phyloP scores from a whole-genome alignment of 92 coral and sea anemone species.

The Heliopora coerulea region DNA sequence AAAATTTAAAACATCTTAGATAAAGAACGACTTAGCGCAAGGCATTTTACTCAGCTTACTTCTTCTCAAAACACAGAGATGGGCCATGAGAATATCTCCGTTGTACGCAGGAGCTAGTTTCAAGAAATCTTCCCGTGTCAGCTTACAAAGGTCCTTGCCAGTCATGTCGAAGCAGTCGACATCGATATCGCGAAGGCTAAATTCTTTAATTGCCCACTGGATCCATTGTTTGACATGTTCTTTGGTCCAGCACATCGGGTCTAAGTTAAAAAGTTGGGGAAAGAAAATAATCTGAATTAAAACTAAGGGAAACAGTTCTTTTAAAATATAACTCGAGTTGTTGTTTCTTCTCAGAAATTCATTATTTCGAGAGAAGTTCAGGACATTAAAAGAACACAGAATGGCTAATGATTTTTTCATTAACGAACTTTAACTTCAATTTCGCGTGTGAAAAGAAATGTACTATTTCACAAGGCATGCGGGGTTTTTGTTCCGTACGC shows the following conservation, averaged over 20 bases:
- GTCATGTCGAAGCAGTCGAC: conserved; percentile 95
- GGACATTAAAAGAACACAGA: no score
- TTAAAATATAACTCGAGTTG: no score
- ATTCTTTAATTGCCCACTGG: conserved; percentile 97
- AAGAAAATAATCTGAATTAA: not conserved
- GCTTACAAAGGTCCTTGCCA: conserved; percentile 85
- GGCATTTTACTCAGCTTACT: conserved; percentile 61
- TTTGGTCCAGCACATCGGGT: conserved; percentile 97
- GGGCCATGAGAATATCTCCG: conserved; percentile 98
- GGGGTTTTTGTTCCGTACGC: conserved; percentile 17
- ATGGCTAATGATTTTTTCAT: no score
- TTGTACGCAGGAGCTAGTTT: conserved; percentile 99
- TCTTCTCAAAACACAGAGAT: conserved; percentile 95
- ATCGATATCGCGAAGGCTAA: conserved; percentile 93
- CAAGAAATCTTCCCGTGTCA: conserved; percentile 94
- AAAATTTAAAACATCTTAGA: not conserved
- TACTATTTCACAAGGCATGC: conserved; percentile 9
- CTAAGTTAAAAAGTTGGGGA: conserved; percentile 36
- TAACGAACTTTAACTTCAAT: not conserved
- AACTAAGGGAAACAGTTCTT: not conserved
- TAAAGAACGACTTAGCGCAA: not conserved
- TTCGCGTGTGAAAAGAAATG: no score
- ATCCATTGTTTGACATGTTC: conserved; percentile 99
- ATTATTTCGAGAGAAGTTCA: no score
- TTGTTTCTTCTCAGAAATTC: no score